These are phyloP conservation scores for Triops longicaudatus DNA, from an alignment of 1,140 invertebrate genomes.

Conservation along the genomic window DNA sequence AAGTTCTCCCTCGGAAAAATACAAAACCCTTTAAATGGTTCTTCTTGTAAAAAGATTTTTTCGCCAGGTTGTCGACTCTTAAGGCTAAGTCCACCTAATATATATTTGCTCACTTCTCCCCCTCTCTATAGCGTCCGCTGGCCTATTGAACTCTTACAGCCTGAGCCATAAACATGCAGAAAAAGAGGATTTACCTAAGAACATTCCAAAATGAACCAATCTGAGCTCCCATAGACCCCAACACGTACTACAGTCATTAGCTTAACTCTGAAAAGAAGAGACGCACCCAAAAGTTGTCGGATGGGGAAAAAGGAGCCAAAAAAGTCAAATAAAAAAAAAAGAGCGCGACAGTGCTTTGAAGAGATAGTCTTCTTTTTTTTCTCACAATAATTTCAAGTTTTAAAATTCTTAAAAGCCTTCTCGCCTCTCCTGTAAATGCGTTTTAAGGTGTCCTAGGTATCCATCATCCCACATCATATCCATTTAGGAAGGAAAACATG, in stretches of 20 bases:
- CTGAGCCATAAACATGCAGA: background rate
- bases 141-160: background rate
- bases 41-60: background rate
- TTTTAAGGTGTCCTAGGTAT: too few relatives aligned
- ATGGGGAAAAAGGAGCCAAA: too few relatives aligned
- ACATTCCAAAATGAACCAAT: background rate
- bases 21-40: background rate
- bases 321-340: too few relatives aligned
- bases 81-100: background rate
- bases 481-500: background rate
- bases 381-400: too few relatives aligned
- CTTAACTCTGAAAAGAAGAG: background rate
- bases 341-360: too few relatives aligned
- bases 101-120: background rate
- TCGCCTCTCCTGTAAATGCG: too few relatives aligned
- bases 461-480: background rate
- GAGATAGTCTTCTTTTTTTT: too few relatives aligned
- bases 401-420: too few relatives aligned
- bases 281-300: background rate
- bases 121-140: background rate
- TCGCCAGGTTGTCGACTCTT: background rate
- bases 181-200: background rate
- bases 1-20: background rate
- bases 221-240: background rate
- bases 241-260: slow-evolving; percentile 11